These are phyloP conservation scores for Calliphora vicina DNA, from an alignment of 1,140 invertebrate genomes.

Conservation along the genomic window DNA sequence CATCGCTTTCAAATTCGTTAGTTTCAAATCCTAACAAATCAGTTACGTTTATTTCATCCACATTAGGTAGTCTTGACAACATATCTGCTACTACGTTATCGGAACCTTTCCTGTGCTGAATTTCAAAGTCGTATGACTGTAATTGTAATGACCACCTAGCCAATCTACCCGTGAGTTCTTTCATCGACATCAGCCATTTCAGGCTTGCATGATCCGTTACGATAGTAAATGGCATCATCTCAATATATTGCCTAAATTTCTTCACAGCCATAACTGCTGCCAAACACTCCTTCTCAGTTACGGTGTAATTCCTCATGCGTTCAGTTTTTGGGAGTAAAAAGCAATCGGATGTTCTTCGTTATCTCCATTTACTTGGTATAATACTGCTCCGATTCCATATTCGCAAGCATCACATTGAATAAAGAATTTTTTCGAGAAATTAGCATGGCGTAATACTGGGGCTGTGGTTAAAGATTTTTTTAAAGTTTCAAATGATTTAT, in stretches of 20 bases:
- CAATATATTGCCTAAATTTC: slow-evolving; percentile 62
- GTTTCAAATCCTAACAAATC: not conserved
- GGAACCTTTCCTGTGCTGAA: slow-evolving; percentile 48
- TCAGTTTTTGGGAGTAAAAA: slow-evolving; percentile 52
- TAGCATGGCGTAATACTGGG: slow-evolving; percentile 54
- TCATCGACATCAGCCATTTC: slow-evolving; percentile 43
- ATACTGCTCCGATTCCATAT: not conserved
- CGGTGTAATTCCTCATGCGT: slow-evolving; percentile 51
- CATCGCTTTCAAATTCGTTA: not conserved
- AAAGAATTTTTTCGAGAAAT: slow-evolving; percentile 43
- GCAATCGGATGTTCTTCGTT: slow-evolving; percentile 46
- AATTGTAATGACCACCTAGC: not conserved
- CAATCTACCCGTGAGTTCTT: slow-evolving; percentile 41
- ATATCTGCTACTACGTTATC: slow-evolving; percentile 51
- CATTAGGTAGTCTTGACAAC: slow-evolving; percentile 39
- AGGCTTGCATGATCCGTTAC: slow-evolving; percentile 48
- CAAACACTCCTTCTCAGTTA: slow-evolving; percentile 61
- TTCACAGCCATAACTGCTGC: no score
- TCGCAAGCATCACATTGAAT: slow-evolving; percentile 9
- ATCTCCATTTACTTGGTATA: slow-evolving; percentile 46
- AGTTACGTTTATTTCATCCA: not conserved
- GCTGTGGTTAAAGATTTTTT: slow-evolving; percentile 49
- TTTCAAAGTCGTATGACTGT: not conserved
- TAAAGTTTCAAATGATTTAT: slow-evolving; percentile 14
- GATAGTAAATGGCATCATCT: slow-evolving; percentile 58